Conservation (phyloP, 2,797 vertebrate genomes). For the Acanthurus lineatus region DNA sequence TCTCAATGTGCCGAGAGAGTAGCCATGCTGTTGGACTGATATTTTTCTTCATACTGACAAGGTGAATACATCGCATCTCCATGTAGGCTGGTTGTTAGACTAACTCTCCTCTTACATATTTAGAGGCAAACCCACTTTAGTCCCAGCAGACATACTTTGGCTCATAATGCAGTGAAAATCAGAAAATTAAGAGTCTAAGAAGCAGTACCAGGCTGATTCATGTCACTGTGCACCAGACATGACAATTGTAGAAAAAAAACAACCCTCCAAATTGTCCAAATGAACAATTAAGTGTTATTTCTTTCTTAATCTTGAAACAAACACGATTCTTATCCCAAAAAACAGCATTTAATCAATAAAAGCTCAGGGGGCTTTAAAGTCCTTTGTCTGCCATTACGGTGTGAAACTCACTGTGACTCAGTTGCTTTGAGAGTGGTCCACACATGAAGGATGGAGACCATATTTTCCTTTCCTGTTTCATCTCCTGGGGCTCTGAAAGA, state of each 20-base stretch:
- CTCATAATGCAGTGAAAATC: conserved; percentile 31
- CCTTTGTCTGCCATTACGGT: conserved; percentile 16
- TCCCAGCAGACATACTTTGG: conserved; percentile 25
- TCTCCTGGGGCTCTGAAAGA: conserved; percentile 65
- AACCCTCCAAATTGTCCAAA: neutral
- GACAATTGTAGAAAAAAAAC: neutral
- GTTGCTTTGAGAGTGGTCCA: conserved; percentile 50
- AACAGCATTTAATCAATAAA: conserved; percentile 21
- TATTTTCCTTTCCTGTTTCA: conserved; percentile 40
- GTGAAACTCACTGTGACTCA: conserved; percentile 69
- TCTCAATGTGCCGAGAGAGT: conserved; percentile 1
- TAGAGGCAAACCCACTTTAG: conserved; percentile 14
- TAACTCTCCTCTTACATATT: conserved; percentile 47
- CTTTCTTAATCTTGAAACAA: conserved; percentile 12
- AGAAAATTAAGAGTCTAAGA: neutral
- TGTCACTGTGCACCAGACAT: neutral
- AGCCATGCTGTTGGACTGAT: conserved; percentile 21
- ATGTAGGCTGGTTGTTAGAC: conserved; percentile 23
- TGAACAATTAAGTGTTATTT: neutral
- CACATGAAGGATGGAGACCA: conserved; percentile 73
- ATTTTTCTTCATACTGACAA: conserved; percentile 30
- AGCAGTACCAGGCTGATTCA: neutral
- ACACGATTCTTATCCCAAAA: neutral
- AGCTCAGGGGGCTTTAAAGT: neutral
- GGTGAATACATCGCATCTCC: conserved; percentile 25